Percentiles rank a stretch among this genome's conserved stretches.
These are phyloP conservation scores for Drosophila paracracens DNA, from an alignment of 2,888 invertebrate genomes.

Conservation along the genomic window DNA sequence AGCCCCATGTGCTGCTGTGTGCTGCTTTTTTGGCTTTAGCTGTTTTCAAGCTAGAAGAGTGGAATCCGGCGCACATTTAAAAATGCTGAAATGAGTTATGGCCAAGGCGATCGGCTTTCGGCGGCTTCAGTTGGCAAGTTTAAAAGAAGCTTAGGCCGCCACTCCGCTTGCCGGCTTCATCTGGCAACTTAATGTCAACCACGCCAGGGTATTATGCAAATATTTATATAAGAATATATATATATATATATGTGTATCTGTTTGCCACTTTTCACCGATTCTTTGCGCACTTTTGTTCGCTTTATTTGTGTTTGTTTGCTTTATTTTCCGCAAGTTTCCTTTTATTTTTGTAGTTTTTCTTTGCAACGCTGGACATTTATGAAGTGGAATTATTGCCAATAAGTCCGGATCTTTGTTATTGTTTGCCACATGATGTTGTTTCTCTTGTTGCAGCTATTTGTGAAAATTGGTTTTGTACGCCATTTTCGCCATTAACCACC, in stretches of 20 bases:
- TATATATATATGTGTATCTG: constrained; percentile 8
- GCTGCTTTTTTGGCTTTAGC: background rate
- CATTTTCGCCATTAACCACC: constrained; percentile 12
- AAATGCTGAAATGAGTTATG: constrained; percentile 52
- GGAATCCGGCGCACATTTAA: constrained; percentile 16
- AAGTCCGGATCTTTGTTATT: constrained; percentile 25
- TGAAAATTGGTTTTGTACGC: constrained; percentile 54
- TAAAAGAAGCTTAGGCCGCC: constrained; percentile 44
- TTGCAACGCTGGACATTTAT: constrained; percentile 44
- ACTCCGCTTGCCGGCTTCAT: constrained; percentile 22
- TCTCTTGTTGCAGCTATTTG: constrained; percentile 1
- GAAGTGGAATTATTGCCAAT: constrained; percentile 58
- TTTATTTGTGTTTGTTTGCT: constrained; percentile 34
- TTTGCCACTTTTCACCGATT: constrained; percentile 7
- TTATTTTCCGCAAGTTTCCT: constrained; percentile 25
- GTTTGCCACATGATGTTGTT: constrained; percentile 15
- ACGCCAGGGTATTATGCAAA: constrained; percentile 56
- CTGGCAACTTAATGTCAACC: constrained; percentile 60
- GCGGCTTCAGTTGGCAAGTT: constrained; percentile 16
- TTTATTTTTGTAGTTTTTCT: constrained; percentile 16
- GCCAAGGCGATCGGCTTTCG: constrained; percentile 24
- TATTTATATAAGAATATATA: constrained; percentile 41
- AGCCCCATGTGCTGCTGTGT: constrained; percentile 10
- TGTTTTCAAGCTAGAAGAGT: background rate
- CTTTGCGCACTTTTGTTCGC: constrained; percentile 20